Evolutionary conservation across 1,140 invertebrate genomes (phyloP), one percentile per base, ranked within the genome.

Genomic region (Zaprionus taronus): DNA sequence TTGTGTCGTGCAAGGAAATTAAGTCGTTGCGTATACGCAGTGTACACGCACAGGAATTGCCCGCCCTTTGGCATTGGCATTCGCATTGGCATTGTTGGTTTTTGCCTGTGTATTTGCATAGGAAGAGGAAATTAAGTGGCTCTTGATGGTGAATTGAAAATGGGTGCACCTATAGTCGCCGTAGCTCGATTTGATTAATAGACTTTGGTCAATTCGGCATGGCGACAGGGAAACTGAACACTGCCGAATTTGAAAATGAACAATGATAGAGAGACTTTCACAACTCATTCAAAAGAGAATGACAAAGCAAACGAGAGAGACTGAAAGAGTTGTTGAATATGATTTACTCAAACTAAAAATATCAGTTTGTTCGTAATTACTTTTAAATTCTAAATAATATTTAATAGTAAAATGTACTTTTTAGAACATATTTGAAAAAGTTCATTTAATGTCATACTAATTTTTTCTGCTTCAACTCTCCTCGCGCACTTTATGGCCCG

Each of bases 1-100:
- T 83, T 24, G 67, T 56, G 61, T 62, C 57, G 53, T 71, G 41
- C 65, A 87, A 78, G 83, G 83, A 86, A 87, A 87, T 86, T 64
- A 78, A 71, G 53, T 67, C 47, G 34, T 60, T 57, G 41, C 71
- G 74, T 70, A 79, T 80, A 81, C 79, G 67, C 60, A 58, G 7
- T 47, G 47, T 51, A 7, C 20, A 20, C 64, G 55, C 62, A 69
- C 65, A 80, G 72, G 77, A 81, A 79, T 72, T 60, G 28, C 15
- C 5, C 6, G 20, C 11, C 28, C 47, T 12, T 51, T 57, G 55
- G 20, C 70, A 20, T 55, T 49, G 47, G 22, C 56, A 51, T 61
- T 38, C 57, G n/a, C 41, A 15, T n/a, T 44, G 41, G 38, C 28
- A 26, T 36, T 24, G 64, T 47, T 55, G 20, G 28, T 58, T 15